Base-by-base conservation (phyloP, 2,888 invertebrate genomes). In the Onchidella celtica region DNA sequence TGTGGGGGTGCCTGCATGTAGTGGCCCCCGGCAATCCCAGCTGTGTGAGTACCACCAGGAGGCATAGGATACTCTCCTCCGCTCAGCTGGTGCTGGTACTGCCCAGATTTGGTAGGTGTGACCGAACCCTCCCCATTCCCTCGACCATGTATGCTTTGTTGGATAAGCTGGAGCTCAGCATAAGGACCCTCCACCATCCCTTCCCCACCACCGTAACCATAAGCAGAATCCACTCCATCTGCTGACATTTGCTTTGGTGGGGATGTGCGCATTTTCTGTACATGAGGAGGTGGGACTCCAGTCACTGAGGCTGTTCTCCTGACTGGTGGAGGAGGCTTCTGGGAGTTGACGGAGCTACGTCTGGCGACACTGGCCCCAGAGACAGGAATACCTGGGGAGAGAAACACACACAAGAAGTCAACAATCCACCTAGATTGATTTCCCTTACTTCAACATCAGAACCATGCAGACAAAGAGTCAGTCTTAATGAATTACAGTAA, bases 241-340 rank as follows among this genome's bases (percentile, higher is more conserved):
- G 83, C 81, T 9, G 84, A 78, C 14, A 85, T 82, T 47, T 88
- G 88, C 24, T 85, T 84, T 0, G 87, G 88, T 1, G 88, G 87
- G 6, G 90, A 88, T n/a, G 84, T 78, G 29, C 87, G 83, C n/a
- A 83, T 72, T 66, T 87, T 88, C 81, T 87, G 88, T 27, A 87
- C 74, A 47, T 87, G 85, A 68, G 86, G 73, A 1, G 89, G 86
- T n/a, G 89, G 86, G 4, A 87, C 82, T 36, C 87, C 86, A 14
- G 88, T 88, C 24, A 91, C 89, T n/a, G 91, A 91, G 11, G 91
- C 90, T 3, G 90, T 89, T 11, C 92, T 83, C 55, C 92, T 83
- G 0, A 92, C 90, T 2, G 92, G 92, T 21, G 92, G 91, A 0
- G 91, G 91, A n/a, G 92, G 92, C 78, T 91, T 91, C 21, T 83